Conservation (phyloP, 2,113 vertebrate species). For the Morone chrysops region DNA sequence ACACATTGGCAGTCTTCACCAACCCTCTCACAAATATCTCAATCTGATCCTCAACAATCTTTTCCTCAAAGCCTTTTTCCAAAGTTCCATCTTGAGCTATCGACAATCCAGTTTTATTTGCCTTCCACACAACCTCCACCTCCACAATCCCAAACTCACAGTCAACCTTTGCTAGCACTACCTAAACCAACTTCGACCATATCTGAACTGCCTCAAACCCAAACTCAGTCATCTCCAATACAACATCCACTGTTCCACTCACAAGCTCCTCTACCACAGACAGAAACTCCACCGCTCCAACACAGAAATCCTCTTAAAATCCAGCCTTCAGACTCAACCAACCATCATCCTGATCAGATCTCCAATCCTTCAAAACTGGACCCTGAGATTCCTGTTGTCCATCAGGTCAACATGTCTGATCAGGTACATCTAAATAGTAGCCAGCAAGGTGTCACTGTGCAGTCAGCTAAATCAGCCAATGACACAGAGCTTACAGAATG, state of each 20-base stretch:
- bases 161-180: neutral
- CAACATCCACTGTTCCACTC: slow-evolving; percentile 12
- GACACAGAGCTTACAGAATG: slow-evolving; percentile 67
- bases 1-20: slow-evolving; percentile 8
- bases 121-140: slow-evolving; percentile 7
- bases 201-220: slow-evolving; percentile 13
- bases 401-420: slow-evolving; percentile 39
- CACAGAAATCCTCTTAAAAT: neutral
- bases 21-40: slow-evolving; percentile 9
- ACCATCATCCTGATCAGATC: neutral
- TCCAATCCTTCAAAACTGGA: slow-evolving; percentile 1
- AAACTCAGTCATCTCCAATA: slow-evolving; percentile 18
- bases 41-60: slow-evolving; percentile 3
- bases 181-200: neutral
- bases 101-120: slow-evolving; percentile 18
- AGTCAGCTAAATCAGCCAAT: slow-evolving; percentile 47
- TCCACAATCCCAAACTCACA: slow-evolving; percentile 2
- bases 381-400: slow-evolving; percentile 19
- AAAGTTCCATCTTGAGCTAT: slow-evolving; percentile 44
- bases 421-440: slow-evolving; percentile 56
- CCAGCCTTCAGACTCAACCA: slow-evolving; percentile 32
- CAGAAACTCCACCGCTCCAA: slow-evolving; percentile 19
- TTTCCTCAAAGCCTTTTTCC: slow-evolving; percentile 34
- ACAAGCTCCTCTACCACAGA: slow-evolving; percentile 19
- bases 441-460: slow-evolving; percentile 34